Base-by-base conservation (phyloP, 2,797 vertebrate species). In the Onychomys torridus region DNA sequence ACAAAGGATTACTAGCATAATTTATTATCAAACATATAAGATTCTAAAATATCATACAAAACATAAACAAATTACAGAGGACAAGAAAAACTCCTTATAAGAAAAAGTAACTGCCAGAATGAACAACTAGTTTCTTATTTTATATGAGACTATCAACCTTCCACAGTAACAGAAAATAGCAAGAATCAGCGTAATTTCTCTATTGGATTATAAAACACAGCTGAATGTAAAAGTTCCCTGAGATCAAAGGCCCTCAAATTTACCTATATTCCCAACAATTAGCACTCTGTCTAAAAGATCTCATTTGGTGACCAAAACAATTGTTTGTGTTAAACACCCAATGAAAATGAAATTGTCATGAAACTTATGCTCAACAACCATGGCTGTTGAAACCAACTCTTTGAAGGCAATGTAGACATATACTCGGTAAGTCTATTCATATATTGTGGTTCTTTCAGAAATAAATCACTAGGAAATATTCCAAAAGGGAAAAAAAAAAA, bases 401-500 rank as follows among this genome's bases (percentile, higher is more conserved):
- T 34, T 85, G 69, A 93, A 96, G 59, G 75, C 71, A 96, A 96
- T 76, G 89, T 82, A 92, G 2, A 95, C 29, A 82, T 19, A 89
- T 55, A 96, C 13, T 69, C 93, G 55, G 84, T 49, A 88, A 79
- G 43, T n/a, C 61, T 52, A 94, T 91, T 87, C 67, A 88, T 59
- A 93, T 21, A 83, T 21, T 93, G 73, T 75, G 65, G 95, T 85
- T 14, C 89, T 77, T 93, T 65, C 86, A n/a, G 81, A 97, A 96
- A 93, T 82, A 71, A 97, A 93, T 67, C 52, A 19, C 73, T 94
- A 92, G 27, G 59, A 96, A 96, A 93, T 78, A 95, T 14, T 78
- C 14, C 61, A 73, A 79, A 96, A 89, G 85, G 85, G 77, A 82
- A 84, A 78, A 88, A 78, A 81, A 37, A 79, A 79, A 86, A 49